A percentile compares a stretch with the other conserved stretches of the same genome.
phyloP scores from a whole-genome alignment of 2,888 invertebrate species.

The Epistrophe eligans region DNA sequence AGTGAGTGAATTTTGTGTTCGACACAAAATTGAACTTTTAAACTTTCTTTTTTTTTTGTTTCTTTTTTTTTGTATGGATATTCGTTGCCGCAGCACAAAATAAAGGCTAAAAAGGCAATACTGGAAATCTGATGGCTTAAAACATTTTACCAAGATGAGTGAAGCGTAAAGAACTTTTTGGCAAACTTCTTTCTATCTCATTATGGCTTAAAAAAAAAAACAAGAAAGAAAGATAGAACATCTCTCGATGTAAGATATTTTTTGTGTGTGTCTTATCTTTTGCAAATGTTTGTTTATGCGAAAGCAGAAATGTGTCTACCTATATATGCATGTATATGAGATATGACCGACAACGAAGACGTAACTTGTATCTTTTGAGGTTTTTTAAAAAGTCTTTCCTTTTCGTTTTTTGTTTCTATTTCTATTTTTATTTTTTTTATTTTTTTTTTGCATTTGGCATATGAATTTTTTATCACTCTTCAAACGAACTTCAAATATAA shows the following conservation, averaged over 20 bases:
- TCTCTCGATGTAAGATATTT: neutral
- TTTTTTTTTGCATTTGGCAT: constrained; percentile 30
- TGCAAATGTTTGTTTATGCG: constrained; percentile 58
- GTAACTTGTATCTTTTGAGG: neutral
- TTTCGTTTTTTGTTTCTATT: neutral
- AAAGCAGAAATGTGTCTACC: constrained; percentile 33
- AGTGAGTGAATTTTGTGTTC: constrained; percentile 43
- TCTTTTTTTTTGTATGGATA: constrained; percentile 13
- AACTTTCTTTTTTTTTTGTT: constrained; percentile 46
- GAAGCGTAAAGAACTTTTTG: constrained; percentile 63
- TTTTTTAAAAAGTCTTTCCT: neutral
- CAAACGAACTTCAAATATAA: constrained; percentile 1
- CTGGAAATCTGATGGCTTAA: constrained; percentile 37
- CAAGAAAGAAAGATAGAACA: neutral
- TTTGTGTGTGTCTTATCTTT: neutral
- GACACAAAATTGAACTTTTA: constrained; percentile 64
- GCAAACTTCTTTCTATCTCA: constrained; percentile 68
- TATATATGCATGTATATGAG: neutral
- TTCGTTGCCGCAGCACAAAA: constrained; percentile 39
- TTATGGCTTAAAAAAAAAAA: constrained; percentile 33
- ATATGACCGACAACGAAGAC: neutral
- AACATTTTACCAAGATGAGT: constrained; percentile 44
- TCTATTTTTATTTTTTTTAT: neutral
- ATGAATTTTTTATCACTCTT: constrained; percentile 57
- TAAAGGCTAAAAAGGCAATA: constrained; percentile 37